Conservation (phyloP, 1,140 invertebrate genomes). For the Psix sp. region DNA sequence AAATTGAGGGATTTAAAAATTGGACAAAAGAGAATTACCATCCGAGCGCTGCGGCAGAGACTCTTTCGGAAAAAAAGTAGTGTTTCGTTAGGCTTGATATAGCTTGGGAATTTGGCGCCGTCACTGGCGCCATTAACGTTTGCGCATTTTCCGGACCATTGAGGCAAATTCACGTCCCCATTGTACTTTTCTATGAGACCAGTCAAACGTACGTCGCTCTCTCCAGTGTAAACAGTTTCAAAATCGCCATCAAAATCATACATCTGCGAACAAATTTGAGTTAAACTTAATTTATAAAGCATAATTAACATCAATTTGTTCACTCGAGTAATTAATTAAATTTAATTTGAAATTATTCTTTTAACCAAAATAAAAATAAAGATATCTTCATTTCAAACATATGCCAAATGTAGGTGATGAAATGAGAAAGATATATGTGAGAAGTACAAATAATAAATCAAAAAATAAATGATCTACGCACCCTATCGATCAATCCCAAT, state of each 20-base stretch:
- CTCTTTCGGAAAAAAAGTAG: constrained; percentile 89
- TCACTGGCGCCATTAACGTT: constrained; percentile 88
- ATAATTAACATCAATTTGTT: background rate
- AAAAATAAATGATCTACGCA: constrained; percentile 64
- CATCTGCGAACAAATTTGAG: constrained; percentile 80
- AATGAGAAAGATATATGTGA: no score
- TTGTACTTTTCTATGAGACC: constrained; percentile 88
- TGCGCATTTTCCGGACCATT: constrained; percentile 87
- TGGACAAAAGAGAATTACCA: constrained; percentile 79
- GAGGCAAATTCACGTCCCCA: constrained; percentile 82
- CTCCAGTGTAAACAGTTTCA: constrained; percentile 88
- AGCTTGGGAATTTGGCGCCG: constrained; percentile 88
- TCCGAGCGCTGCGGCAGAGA: constrained; percentile 84
- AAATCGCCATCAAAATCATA: constrained; percentile 89
- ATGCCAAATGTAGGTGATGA: no score
- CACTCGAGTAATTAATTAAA: no score
- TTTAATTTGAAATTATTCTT: no score
- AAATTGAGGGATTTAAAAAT: no score
- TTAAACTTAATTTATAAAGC: background rate
- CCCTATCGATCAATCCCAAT: constrained; percentile 88
- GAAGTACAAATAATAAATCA: background rate
- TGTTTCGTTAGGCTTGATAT: constrained; percentile 82
- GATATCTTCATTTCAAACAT: no score
- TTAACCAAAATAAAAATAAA: no score
- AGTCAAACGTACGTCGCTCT: constrained; percentile 79